Percentiles rank a stretch among this genome's conserved stretches.
These are phyloP conservation scores for Whitmania pigra DNA, from an alignment of 1,140 invertebrate genomes.

Conservation along the genomic window DNA sequence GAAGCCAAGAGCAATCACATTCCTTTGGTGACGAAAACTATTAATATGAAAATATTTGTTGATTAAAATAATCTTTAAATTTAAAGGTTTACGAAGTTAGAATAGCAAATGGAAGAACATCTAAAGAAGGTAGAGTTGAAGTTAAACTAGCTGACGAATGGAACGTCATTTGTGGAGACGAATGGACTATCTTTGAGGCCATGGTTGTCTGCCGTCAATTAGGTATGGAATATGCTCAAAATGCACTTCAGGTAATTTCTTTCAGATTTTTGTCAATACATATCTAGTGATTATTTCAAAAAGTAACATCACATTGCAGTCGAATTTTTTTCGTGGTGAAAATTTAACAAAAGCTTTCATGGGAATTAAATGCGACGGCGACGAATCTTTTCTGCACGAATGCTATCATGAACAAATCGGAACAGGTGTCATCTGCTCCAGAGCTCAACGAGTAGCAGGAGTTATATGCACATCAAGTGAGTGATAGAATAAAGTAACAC, in stretches of 20 bases:
- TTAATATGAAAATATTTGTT: neutral
- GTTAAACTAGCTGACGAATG: conserved; percentile 28
- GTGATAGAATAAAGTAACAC: neutral
- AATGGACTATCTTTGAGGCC: conserved; percentile 33
- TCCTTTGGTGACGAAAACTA: neutral
- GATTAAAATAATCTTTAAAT: neutral
- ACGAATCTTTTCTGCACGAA: conserved; percentile 19
- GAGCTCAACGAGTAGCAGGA: conserved; percentile 20
- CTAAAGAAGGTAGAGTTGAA: conserved; percentile 32
- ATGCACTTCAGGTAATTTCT: conserved; percentile 28
- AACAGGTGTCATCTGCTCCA: conserved; percentile 9
- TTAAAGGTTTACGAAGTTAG: conserved; percentile 26
- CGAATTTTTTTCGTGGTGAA: conserved; percentile 22
- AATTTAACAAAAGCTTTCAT: conserved; percentile 12
- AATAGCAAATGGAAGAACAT: conserved; percentile 28
- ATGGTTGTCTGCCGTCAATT: conserved; percentile 34
- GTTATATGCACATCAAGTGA: conserved; percentile 22
- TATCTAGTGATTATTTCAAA: too few relatives aligned
- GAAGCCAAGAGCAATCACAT: neutral
- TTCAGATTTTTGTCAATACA: too few relatives aligned
- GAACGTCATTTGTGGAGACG: conserved; percentile 33
- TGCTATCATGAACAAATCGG: conserved; percentile 21
- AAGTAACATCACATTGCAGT: neutral
- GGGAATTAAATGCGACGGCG: conserved; percentile 22
- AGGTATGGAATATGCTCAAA: conserved; percentile 29